These are phyloP conservation scores for Diorhabda sublineata DNA, from an alignment of 1,140 invertebrate species.

Conservation along the genomic window DNA sequence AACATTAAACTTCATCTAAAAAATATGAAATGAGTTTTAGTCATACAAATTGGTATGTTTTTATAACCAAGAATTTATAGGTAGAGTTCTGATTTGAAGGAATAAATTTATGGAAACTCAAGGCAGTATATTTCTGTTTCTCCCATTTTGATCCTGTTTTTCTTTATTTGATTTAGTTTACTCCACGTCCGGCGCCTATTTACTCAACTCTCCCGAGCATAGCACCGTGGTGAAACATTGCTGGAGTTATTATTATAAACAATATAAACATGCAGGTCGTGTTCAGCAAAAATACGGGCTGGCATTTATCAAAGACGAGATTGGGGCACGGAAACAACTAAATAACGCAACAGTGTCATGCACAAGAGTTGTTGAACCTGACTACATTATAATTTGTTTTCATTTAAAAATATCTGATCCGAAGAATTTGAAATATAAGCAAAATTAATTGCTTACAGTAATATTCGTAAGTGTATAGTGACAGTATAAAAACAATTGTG, in stretches of 20 bases:
- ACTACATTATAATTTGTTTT: too few species aligned
- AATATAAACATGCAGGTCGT: conserved; percentile 26
- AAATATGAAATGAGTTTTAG: too few species aligned
- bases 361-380: not conserved
- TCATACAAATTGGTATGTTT: too few species aligned
- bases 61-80: too few species aligned
- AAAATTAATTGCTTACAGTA: too few species aligned
- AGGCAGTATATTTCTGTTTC: not conserved
- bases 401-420: too few species aligned
- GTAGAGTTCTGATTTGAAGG: too few species aligned
- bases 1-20: too few species aligned
- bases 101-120: too few species aligned
- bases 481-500: too few species aligned
- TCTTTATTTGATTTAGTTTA: conserved; percentile 11
- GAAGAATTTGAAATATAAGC: too few species aligned
- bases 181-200: conserved; percentile 5
- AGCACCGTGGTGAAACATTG: conserved; percentile 4
- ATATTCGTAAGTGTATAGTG: too few species aligned
- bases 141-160: not conserved
- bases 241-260: conserved; percentile 23
- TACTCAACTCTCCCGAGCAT: conserved; percentile 18
- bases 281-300: conserved; percentile 19
- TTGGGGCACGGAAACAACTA: conserved; percentile 5
- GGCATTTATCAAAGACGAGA: conserved; percentile 19
- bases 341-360: conserved; percentile 4